A percentile compares a stretch with the other conserved stretches of the same genome.
Conservation (phyloP, 2,113 vertebrate genomes). For the Paracanthobrama guichenoti region DNA sequence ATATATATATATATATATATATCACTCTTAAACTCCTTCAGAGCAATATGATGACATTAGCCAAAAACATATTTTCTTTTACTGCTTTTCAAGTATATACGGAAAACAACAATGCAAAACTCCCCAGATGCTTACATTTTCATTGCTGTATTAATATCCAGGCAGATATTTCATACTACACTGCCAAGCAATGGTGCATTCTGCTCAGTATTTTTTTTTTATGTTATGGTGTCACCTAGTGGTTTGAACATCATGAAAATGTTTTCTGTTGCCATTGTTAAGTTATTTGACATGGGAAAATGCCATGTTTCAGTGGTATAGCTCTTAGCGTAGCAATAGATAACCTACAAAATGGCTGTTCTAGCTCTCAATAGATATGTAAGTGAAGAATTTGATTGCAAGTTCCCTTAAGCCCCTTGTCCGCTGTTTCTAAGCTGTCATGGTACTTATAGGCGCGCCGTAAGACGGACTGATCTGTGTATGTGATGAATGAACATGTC, state of each 20-base stretch:
- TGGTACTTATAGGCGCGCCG: neutral
- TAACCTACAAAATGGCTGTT: neutral
- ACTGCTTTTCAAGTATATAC: neutral
- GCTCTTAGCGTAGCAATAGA: constrained; percentile 15
- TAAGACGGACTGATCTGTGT: neutral
- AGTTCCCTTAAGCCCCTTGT: neutral
- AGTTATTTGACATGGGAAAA: neutral
- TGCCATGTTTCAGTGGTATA: constrained; percentile 14
- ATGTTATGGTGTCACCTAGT: neutral
- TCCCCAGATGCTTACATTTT: neutral
- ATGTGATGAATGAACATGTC: constrained; percentile 1
- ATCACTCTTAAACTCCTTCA: neutral
- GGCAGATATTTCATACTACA: neutral
- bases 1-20: neutral
- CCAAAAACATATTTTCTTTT: neutral
- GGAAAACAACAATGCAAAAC: neutral
- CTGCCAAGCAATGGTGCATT: neutral
- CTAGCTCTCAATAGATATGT: neutral
- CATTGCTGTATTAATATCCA: neutral
- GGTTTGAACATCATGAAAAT: neutral
- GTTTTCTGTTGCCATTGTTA: neutral
- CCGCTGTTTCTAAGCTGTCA: neutral
- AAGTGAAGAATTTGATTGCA: neutral
- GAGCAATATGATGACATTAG: neutral
- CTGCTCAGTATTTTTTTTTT: neutral